Evolutionary conservation across 2,797 vertebrate species (phyloP).

Genomic region (Chaunax sp.): DNA sequence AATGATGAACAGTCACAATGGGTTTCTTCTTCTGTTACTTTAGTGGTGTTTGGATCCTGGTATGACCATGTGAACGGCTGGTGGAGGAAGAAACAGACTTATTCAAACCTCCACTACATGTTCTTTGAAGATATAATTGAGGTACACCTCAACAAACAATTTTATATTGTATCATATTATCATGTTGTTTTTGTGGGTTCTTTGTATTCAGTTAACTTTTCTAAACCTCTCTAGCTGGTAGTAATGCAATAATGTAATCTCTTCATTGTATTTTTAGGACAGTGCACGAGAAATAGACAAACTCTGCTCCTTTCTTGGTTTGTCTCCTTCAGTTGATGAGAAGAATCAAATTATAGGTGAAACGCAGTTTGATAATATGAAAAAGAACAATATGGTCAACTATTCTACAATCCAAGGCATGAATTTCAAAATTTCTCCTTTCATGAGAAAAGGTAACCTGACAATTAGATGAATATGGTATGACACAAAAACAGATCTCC

Average conservation of each 20-base stretch:
- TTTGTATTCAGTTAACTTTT: too few relatives aligned
- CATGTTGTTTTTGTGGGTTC: too few relatives aligned
- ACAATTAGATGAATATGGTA: neutral
- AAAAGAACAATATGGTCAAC: conserved; percentile 71
- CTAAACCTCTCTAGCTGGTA: too few relatives aligned
- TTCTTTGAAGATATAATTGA: conserved; percentile 57
- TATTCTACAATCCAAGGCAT: conserved; percentile 66
- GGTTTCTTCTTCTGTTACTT: neutral
- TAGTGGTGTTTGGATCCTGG: too few relatives aligned
- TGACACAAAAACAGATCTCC: neutral
- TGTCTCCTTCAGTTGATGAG: conserved; percentile 65
- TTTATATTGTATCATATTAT: too few relatives aligned
- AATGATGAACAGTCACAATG: too few relatives aligned
- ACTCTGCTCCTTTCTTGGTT: conserved; percentile 60
- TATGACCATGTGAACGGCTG: too few relatives aligned
- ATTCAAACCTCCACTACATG: conserved; percentile 35
- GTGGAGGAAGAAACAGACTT: too few relatives aligned
- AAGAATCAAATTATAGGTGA: conserved; percentile 71
- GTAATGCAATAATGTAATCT: neutral
- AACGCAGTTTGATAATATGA: conserved; percentile 87
- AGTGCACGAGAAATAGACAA: conserved; percentile 59
- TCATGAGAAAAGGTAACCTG: conserved; percentile 90
- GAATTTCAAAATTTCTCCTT: conserved; percentile 84
- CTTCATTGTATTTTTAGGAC: conserved; percentile 37
- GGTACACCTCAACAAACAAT: too few relatives aligned